Evolutionary conservation across 92 coral and sea anemone species (phyloP).

Genomic region (Actinostola sp.): DNA sequence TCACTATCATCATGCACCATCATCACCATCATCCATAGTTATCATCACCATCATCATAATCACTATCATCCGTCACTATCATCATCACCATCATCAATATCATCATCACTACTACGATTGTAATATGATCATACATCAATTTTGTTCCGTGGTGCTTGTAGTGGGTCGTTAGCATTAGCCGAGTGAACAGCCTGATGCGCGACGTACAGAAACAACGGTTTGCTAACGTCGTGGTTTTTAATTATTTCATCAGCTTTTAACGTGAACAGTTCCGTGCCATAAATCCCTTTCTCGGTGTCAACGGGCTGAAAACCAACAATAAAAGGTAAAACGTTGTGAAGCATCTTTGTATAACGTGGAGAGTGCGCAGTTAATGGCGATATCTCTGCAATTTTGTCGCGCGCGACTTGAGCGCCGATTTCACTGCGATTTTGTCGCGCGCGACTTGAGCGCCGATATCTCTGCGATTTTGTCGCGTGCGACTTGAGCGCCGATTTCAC

Average conservation of each 20-base stretch:
- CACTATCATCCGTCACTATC: neutral
- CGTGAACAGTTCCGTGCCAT: slow-evolving; percentile 70
- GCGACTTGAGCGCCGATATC: no score
- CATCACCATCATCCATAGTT: no score
- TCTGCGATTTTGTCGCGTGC: no score
- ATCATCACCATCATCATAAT: neutral
- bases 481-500: no score
- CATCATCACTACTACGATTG: neutral
- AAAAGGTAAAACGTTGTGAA: no score
- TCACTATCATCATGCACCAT: no score
- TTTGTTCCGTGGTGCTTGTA: slow-evolving; percentile 64
- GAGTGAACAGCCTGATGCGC: slow-evolving; percentile 78
- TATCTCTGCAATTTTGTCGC: no score
- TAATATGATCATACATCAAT: slow-evolving; percentile 14
- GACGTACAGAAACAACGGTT: slow-evolving; percentile 67
- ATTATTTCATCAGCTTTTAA: slow-evolving; percentile 56
- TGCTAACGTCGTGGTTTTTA: slow-evolving; percentile 50
- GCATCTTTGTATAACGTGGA: no score
- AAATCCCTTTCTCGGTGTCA: slow-evolving; percentile 51
- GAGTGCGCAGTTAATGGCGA: no score
- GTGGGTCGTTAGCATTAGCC: slow-evolving; percentile 63
- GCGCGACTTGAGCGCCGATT: no score
- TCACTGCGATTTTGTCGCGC: no score
- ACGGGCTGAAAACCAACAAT: slow-evolving; percentile 50
- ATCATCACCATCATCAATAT: neutral